Base-by-base conservation (phyloP, 1,140 invertebrate species). In the Diorhabda sublineata region DNA sequence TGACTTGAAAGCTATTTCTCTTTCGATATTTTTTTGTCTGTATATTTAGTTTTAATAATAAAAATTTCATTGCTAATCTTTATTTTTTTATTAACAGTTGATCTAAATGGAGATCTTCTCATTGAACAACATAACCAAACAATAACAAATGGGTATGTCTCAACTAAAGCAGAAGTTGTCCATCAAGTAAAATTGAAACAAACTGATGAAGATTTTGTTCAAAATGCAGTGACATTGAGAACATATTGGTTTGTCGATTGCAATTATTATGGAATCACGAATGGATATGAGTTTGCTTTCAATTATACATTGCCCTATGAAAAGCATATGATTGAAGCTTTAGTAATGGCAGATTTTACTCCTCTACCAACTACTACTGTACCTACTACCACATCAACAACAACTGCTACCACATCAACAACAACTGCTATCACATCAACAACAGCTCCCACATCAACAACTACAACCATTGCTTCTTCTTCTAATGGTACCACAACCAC, bases 241-340 rank as follows among this genome's bases (percentile, higher is more conserved):
- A 89, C 88, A 6, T 91, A 87, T 77, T 93, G 92, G 92, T 92
- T 92, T 76, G 83, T 92, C 58, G 88, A 92, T 76, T 93, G 91
- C 75, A 82, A 85, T 71, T 90, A 88, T 80, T 85, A 89, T 67
- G 91, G 90, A 56, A 80, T 85, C 67, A 87, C 87, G 0, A 82
- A 81, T 61, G 84, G 88, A 78, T 85, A 87, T 45, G 79, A 82
- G 42, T 88, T 90, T 69, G 76, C 80, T 63, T 87, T 86, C 69
- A 89, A 87, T 74, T 93, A 91, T 76, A 83, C 84, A 2, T 81
- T 83, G 71, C 77, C 86, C 9, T 86, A 87, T 76, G 75, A 81
- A 70, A 81, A 84, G n/a, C 86, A 90, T 75, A 81, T 83, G n/a
- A 79, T 92, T 62, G 90, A 92, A 81, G 89, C 86, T 2, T 80